phyloP scores from a whole-genome alignment of 2,113 vertebrate genomes.

The Myotis davidii region DNA sequence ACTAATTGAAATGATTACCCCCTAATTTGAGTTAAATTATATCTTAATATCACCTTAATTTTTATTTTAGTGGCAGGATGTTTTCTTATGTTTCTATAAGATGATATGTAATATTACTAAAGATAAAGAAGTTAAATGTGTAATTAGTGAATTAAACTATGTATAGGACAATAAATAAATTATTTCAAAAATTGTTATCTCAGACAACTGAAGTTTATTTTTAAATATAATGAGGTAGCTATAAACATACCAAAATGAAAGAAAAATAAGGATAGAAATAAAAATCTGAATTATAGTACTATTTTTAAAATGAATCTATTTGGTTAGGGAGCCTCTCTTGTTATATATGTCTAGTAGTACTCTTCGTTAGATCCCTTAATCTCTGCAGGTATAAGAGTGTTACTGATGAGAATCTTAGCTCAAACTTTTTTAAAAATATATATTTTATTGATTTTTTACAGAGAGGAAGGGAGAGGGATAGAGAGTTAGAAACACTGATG shows the following conservation, averaged over 20 bases:
- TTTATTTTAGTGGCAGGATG: slow-evolving; percentile 1
- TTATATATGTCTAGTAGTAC: neutral
- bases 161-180: neutral
- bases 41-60: neutral
- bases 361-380: neutral
- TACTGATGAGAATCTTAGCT: neutral
- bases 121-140: neutral
- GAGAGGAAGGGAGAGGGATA: too few relatives aligned
- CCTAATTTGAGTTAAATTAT: neutral
- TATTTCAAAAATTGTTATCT: neutral
- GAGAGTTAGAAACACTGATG: too few relatives aligned
- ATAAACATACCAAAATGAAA: neutral
- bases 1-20: neutral
- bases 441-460: too few relatives aligned
- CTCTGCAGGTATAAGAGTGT: neutral
- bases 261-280: neutral
- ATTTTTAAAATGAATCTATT: neutral
- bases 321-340: neutral
- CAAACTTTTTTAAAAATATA: neutral
- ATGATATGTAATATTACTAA: slow-evolving; percentile 2
- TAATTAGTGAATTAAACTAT: slow-evolving; percentile 34
- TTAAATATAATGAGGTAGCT: neutral
- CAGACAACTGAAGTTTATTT: neutral
- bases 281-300: neutral
- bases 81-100: neutral